phyloP scores from a whole-genome alignment of 2,113 vertebrate genomes.

The Bolborhynchus lineola region DNA sequence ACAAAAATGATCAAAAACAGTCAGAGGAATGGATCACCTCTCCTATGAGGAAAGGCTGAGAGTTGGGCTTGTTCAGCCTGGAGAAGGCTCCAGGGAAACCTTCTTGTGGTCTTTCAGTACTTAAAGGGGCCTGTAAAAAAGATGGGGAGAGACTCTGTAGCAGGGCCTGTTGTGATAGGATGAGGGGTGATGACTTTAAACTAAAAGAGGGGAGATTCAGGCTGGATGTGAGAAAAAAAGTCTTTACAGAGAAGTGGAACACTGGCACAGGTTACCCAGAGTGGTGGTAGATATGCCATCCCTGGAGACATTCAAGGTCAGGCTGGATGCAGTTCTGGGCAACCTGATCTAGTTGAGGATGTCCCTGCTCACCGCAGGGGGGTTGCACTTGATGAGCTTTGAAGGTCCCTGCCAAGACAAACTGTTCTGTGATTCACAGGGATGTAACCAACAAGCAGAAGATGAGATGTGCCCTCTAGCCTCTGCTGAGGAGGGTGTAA shows the following conservation, averaged over 20 bases:
- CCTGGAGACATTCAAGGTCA: not conserved
- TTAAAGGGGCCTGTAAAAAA: not conserved
- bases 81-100: not conserved
- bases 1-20: not conserved
- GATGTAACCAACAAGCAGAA: not conserved
- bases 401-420: not conserved
- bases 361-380: not conserved
- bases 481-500: not conserved
- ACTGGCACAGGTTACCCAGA: not conserved
- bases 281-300: not conserved
- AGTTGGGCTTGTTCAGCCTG: not conserved
- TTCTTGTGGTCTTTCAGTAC: not conserved
- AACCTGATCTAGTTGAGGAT: not conserved
- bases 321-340: not conserved
- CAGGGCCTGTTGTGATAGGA: not conserved
- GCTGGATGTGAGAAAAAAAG: not conserved
- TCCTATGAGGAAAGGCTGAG: not conserved
- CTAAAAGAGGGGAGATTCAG: not conserved
- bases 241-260: not conserved
- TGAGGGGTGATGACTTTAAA: not conserved
- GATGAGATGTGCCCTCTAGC: fast-evolving
- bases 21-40: not conserved
- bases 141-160: not conserved
- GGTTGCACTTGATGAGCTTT: not conserved
- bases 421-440: not conserved